Evolutionary conservation across 2,797 vertebrate genomes (phyloP), one percentile per base, ranked within the genome.

Genomic region (Spinus pinus): DNA sequence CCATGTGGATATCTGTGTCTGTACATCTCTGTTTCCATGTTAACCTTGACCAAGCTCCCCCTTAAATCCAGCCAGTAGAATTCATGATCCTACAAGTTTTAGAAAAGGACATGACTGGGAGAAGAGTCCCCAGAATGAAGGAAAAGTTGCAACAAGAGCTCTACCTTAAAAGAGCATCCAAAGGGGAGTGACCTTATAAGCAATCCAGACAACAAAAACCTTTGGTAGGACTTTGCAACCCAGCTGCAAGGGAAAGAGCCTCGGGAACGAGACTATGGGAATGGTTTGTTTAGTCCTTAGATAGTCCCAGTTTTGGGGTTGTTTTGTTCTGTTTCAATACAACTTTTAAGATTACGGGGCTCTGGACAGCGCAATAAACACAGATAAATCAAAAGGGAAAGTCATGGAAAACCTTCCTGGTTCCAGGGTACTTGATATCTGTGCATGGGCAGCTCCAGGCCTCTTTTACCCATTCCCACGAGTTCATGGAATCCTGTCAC

Each of bases 241-340:
- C 46, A 78, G 21, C 37, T 47, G 14, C 9, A 35, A 75, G 47
- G 39, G 33, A 10, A 58, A 93, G 83, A 94, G 14, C 30, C 21
- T 27, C 22, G 3, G 33, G 61, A 71, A 90, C 0, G 0, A 42
- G 21, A 27, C 42, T 22, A 10, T 5, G 3, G 71, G 64, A 74
- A 75, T 16, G 9, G 71, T 54, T 67, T 94, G 69, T 88, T 94
- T 92, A 94, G 81, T 90, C 85, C 87, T 86, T 81, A 93, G 57
- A 88, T 65, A 94, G 82, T 81, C 75, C 90, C 27, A 57, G 12
- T 72, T 83, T 83, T 41, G 50, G 20, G 31, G 28, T 65, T 86
- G 72, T 75, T 94, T 86, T 93, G n/a, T 41, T 73, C 54, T 82
- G 28, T 54, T 94, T 81, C 82, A 81, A 31, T 75, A 69, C 37